Percentiles rank a stretch among this genome's conserved stretches.
Conservation (phyloP, 2,113 vertebrate species). For the Lepus europaeus region DNA sequence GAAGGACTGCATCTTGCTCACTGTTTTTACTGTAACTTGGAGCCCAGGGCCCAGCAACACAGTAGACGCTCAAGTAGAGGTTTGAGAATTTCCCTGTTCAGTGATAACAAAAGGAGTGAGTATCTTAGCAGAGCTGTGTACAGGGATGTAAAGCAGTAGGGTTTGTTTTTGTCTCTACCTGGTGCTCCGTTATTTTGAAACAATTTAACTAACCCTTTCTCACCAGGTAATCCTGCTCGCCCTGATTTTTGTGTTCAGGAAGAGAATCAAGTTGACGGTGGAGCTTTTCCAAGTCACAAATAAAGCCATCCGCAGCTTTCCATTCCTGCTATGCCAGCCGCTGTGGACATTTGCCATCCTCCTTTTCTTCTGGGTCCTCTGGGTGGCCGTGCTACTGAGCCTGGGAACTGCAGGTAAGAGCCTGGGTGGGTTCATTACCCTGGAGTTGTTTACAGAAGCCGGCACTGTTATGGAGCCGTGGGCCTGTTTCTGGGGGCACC, state of each 20-base stretch:
- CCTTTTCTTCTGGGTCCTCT: slow-evolving; percentile 89
- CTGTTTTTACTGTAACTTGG: not conserved
- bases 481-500: not conserved
- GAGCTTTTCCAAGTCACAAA: slow-evolving; percentile 86
- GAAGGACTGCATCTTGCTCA: not conserved
- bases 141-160: not conserved
- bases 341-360: slow-evolving; percentile 89
- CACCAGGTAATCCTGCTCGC: slow-evolving; percentile 86
- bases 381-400: slow-evolving; percentile 90
- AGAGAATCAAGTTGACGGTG: slow-evolving; percentile 80
- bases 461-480: not conserved
- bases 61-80: not conserved
- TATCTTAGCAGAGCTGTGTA: not conserved
- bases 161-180: not conserved
- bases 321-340: slow-evolving; percentile 88
- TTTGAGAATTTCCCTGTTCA: not conserved
- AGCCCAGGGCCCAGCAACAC: not conserved
- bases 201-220: slow-evolving; percentile 65
- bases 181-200: not conserved
- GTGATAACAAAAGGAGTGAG: not conserved
- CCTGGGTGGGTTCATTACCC: not conserved
- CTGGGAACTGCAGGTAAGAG: slow-evolving; percentile 90
- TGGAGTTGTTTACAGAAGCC: not conserved
- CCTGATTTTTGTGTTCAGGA: slow-evolving; percentile 84
- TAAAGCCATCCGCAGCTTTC: slow-evolving; percentile 84